These are phyloP conservation scores for Epirrhoe tristata DNA, from an alignment of 2,888 invertebrate genomes.

Conservation along the genomic window DNA sequence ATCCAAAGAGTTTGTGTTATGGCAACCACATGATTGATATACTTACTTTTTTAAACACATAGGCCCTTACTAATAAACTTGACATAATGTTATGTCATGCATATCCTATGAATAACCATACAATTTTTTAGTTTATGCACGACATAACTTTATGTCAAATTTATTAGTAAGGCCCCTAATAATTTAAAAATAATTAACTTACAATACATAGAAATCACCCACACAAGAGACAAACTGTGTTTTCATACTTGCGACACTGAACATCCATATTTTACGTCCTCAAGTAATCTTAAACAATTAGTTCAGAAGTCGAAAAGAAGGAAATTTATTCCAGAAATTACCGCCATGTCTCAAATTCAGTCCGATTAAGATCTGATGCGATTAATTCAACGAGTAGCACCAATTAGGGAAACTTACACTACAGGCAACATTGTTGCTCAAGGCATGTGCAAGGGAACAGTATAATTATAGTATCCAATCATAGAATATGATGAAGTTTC, in stretches of 20 bases:
- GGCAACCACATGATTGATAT: no score
- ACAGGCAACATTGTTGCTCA: conserved; percentile 36
- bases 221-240: neutral
- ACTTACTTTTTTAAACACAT: no score
- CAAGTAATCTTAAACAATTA: conserved; percentile 26
- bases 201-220: no score
- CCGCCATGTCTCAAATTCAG: conserved; percentile 10
- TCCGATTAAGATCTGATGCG: conserved; percentile 20
- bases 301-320: conserved; percentile 4
- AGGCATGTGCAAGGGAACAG: conserved; percentile 44
- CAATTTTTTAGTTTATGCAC: no score
- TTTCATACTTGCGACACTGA: neutral
- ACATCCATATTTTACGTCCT: neutral
- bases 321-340: neutral
- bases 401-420: conserved; percentile 35
- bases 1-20: no score
- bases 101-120: no score
- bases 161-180: no score
- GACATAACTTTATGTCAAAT: no score
- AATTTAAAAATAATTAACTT: no score
- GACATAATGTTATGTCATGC: no score
- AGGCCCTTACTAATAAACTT: no score
- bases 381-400: conserved; percentile 26
- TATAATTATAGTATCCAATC: neutral
- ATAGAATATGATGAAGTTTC: neutral